Evolutionary conservation across 2,797 vertebrate genomes (phyloP).

Genomic region (Gymnoscopelus braueri): DNA sequence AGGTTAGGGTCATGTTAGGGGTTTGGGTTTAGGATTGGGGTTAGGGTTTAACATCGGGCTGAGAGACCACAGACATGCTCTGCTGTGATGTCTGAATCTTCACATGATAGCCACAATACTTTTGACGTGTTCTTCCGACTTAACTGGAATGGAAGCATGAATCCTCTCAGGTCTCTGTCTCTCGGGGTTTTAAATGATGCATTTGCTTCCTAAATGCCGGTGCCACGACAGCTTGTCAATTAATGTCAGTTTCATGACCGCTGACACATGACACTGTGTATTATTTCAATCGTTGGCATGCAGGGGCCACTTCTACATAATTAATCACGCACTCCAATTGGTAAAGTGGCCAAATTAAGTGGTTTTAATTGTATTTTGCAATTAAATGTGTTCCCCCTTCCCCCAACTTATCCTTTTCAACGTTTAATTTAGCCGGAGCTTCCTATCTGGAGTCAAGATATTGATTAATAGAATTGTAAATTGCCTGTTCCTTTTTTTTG

Average conservation of each 20-base stretch:
- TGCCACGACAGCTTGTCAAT: constrained; percentile 81
- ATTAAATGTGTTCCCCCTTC: too few relatives aligned
- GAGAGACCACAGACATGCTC: too few relatives aligned
- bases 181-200: constrained; percentile 66
- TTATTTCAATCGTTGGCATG: constrained; percentile 73
- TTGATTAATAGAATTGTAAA: constrained; percentile 39
- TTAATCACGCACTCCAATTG: constrained; percentile 63
- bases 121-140: constrained; percentile 35
- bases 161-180: constrained; percentile 61
- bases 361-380: too few relatives aligned
- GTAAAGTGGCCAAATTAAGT: constrained; percentile 18
- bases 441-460: constrained; percentile 8
- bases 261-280: constrained; percentile 75
- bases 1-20: too few relatives aligned
- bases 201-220: constrained; percentile 70
- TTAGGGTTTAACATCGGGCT: too few relatives aligned
- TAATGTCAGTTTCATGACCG: constrained; percentile 74
- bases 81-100: constrained; percentile 19
- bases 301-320: constrained; percentile 58
- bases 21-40: too few relatives aligned
- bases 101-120: constrained; percentile 18
- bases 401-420: too few relatives aligned
- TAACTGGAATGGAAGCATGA: constrained; percentile 35
- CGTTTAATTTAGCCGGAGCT: too few relatives aligned
- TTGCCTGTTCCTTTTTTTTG: constrained; percentile 36